Percentiles rank a stretch among this genome's conserved stretches.
Conservation (phyloP, 2,797 vertebrate genomes). For the Lophotriccus pileatus region DNA sequence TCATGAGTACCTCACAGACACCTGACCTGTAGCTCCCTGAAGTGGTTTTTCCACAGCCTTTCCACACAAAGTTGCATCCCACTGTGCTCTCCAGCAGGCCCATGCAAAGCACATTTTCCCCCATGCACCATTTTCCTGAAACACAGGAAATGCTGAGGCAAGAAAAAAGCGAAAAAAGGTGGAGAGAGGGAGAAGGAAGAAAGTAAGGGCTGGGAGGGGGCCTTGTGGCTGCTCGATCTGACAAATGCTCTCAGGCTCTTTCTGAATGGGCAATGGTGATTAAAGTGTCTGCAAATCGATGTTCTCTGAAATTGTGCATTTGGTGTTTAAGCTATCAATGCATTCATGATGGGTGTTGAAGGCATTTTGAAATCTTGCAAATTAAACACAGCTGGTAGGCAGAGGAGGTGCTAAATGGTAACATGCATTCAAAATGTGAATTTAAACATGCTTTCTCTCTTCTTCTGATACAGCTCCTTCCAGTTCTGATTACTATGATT, state of each 20-base stretch:
- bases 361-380: neutral
- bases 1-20: neutral
- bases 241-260: neutral
- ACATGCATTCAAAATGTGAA: neutral
- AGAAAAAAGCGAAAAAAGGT: neutral
- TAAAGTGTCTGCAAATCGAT: neutral
- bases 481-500: neutral
- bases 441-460: neutral
- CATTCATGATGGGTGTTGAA: neutral
- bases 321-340: neutral
- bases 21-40: rapidly evolving
- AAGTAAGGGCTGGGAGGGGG: neutral
- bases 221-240: neutral
- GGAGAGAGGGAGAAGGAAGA: neutral
- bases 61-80: neutral
- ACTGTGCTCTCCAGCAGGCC: neutral
- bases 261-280: neutral
- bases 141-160: neutral
- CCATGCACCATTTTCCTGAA: neutral
- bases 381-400: neutral
- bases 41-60: neutral
- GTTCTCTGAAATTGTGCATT: neutral
- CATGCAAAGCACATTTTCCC: rapidly evolving
- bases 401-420: neutral
- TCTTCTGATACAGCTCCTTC: neutral